Conservation (phyloP, 2,888 invertebrate genomes). For the Flexamia atlantica region DNA sequence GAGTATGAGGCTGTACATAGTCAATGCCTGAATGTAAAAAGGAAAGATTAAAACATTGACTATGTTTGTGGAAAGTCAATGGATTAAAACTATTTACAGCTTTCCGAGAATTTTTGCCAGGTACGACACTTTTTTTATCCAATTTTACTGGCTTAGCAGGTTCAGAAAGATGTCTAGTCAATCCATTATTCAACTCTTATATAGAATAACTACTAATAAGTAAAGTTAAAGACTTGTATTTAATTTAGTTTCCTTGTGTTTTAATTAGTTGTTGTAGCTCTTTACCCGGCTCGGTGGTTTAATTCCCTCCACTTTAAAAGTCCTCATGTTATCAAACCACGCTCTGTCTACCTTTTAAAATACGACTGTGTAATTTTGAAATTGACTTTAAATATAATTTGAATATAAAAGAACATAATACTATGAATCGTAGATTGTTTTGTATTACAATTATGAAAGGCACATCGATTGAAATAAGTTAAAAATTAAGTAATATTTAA, state of each 20-base stretch:
- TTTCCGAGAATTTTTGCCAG: no score
- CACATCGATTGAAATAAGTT: not conserved
- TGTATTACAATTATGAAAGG: no score
- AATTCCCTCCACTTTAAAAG: constrained; percentile 1
- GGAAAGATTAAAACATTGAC: no score
- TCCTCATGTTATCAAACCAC: not conserved
- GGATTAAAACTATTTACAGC: no score
- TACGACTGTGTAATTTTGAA: not conserved
- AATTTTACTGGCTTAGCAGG: no score
- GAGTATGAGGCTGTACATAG: no score
- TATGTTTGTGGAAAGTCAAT: no score
- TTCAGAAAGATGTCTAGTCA: no score
- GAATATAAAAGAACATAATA: not conserved
- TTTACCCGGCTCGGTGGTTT: constrained; percentile 2
- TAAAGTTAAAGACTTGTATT: not conserved
- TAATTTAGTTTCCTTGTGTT: not conserved
- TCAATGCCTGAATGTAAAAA: no score
- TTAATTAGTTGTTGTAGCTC: not conserved
- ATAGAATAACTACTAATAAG: no score
- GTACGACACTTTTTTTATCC: no score
- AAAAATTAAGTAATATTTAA: not conserved
- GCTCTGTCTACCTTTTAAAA: constrained; percentile 1
- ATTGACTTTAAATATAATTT: not conserved
- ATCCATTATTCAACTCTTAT: no score
- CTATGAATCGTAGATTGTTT: not conserved